Evolutionary conservation across 2,888 invertebrate genomes (phyloP), one percentile per base, ranked within the genome.

Genomic region (Cosmopolites sordidus): DNA sequence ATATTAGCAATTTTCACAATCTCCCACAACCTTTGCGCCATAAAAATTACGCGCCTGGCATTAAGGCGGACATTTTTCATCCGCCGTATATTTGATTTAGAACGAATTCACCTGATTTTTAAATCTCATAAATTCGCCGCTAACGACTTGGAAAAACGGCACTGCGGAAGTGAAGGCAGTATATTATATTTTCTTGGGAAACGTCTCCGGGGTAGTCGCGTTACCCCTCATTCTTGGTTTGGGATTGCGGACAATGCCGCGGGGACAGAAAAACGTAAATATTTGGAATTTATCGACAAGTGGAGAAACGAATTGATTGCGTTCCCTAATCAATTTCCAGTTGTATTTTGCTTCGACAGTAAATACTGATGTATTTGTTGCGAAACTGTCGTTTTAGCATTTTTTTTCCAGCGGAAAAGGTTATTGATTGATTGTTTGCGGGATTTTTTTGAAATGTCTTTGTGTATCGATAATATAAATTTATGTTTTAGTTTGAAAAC

Each of bases 101-200:
- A 48, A 48, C 33, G 38, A 48, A 40, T 54, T 48, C 44, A 54
- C 50, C 54, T 54, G 54, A 50, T 47, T 55, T 51, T 30, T 29
- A 47, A 51, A 48, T 51, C 50, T 44, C 43, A 48, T 55, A 55
- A 55, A 55, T 51, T 55, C 44, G 18, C 46, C 33, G 51, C 55
- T 51, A 55, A 55, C 55, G 51, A 55, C 51, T 48, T 43, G 55
- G 55, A 55, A 55, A 51, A 55, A 40, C 47, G 39, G 38, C 47
- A 47, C 50, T 47, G 17, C 46, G 47, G 50, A 51, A 45, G 51
- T 30, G 30, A 44, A 43, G 37, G 43, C 47, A 33, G 43, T 47
- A 27, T 51, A 55, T 51, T 55, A 55, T 51, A 43, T 55, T 51
- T 55, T 50, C 38, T 30, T 41, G 37, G 18, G 45, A 43, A 50